Conservation (phyloP, 2,797 vertebrate genomes). For the Characodon lateralis region DNA sequence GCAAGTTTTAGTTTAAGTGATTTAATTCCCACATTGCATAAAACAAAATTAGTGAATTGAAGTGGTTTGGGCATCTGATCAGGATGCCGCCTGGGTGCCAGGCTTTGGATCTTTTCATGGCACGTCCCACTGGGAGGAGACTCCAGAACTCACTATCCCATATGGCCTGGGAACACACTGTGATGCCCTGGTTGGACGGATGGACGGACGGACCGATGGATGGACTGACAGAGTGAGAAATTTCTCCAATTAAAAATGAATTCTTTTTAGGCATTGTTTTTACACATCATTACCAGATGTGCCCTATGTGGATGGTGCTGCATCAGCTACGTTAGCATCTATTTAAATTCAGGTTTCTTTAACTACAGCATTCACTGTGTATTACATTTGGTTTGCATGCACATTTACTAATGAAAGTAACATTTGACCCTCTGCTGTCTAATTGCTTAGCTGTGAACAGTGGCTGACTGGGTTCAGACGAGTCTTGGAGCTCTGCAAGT, state of each 20-base stretch:
- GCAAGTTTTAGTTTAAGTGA: no score
- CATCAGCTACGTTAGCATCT: neutral
- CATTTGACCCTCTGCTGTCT: neutral
- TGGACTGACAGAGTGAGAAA: neutral
- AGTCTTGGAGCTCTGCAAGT: conserved; percentile 1
- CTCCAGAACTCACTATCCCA: no score
- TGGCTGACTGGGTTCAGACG: neutral
- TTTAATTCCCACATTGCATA: no score
- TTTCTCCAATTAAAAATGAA: neutral
- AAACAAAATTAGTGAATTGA: no score
- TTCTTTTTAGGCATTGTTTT: neutral
- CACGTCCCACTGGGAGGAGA: no score
- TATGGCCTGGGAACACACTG: no score
- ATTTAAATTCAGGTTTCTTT: conserved; percentile 6
- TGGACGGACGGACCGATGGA: no score
- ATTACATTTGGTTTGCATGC: neutral
- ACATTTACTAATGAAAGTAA: conserved; percentile 10
- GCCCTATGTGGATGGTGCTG: no score
- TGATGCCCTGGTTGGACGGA: no score
- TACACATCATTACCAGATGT: neutral
- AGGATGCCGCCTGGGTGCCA: no score
- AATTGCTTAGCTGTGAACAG: conserved; percentile 14
- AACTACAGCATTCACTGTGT: neutral
- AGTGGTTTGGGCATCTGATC: no score
- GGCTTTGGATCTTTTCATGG: no score